Evolutionary conservation across 2,888 invertebrate species (phyloP).

Genomic region (Pecten maximus): DNA sequence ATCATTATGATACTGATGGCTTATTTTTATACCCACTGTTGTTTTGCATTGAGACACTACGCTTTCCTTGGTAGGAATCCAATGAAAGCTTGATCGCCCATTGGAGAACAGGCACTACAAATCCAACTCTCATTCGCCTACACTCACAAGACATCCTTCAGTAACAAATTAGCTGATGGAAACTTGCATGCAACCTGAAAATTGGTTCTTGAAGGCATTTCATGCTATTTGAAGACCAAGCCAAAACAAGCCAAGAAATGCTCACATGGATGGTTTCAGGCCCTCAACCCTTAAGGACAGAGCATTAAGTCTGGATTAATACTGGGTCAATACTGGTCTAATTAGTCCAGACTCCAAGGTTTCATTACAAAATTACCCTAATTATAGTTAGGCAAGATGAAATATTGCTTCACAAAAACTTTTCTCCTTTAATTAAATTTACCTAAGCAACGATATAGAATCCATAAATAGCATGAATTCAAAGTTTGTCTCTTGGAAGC

Average conservation of each 20-base stretch:
- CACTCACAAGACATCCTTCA: not conserved
- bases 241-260: not conserved
- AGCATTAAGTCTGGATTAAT: not conserved
- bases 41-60: not conserved
- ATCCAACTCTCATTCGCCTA: not conserved
- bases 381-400: not conserved
- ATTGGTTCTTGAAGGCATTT: slow-evolving; percentile 20
- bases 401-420: not conserved
- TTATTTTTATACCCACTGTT: slow-evolving; percentile 14
- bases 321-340: not conserved
- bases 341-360: not conserved
- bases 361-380: not conserved
- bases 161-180: slow-evolving; percentile 11
- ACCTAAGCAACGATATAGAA: not conserved
- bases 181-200: slow-evolving; percentile 35
- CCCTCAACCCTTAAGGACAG: not conserved
- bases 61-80: not conserved
- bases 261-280: not conserved
- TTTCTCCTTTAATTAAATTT: not conserved
- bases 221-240: slow-evolving; percentile 25
- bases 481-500: not conserved
- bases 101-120: not conserved
- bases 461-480: not conserved
- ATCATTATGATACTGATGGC: not conserved
- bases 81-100: not conserved